phyloP scores from a whole-genome alignment of 2,113 vertebrate species.

The Limanda limanda region DNA sequence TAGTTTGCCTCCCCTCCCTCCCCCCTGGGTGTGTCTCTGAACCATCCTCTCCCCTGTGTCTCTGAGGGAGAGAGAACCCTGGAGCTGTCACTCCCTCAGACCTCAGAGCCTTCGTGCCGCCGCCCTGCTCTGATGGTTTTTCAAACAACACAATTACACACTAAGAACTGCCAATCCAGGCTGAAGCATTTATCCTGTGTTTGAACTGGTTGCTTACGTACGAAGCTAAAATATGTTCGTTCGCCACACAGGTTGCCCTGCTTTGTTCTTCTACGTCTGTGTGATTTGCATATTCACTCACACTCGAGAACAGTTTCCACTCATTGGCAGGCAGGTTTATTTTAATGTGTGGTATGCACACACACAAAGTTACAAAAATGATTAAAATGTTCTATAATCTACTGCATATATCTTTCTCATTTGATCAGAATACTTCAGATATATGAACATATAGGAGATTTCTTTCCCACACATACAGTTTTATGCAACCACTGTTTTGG shows the following conservation, averaged over 20 bases:
- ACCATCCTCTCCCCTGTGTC: not conserved
- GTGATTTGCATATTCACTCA: not conserved
- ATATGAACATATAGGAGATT: too few species aligned
- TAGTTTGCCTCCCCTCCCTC: too few species aligned
- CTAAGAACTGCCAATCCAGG: conserved; percentile 33
- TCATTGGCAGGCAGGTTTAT: conserved; percentile 1
- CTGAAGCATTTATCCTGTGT: conserved; percentile 24
- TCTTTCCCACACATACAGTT: too few species aligned
- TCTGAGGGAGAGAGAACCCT: conserved; percentile 24
- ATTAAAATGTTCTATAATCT: too few species aligned
- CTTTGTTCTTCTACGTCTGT: not conserved
- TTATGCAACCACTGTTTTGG: too few species aligned
- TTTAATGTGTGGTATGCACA: not conserved
- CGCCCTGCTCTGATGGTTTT: conserved; percentile 60
- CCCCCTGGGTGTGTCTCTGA: conserved; percentile 35
- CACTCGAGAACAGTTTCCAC: conserved; percentile 8
- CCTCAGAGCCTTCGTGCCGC: conserved; percentile 29
- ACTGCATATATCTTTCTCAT: too few species aligned
- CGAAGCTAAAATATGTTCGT: conserved; percentile 15
- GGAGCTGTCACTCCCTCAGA: conserved; percentile 33
- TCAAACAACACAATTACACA: conserved; percentile 2
- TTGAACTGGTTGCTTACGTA: conserved; percentile 17
- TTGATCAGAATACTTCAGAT: too few species aligned
- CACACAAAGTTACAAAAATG: not conserved
- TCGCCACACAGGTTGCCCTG: not conserved